These are phyloP conservation scores for Vipera ursinii DNA, from an alignment of 2,797 vertebrate species.

Conservation along the genomic window DNA sequence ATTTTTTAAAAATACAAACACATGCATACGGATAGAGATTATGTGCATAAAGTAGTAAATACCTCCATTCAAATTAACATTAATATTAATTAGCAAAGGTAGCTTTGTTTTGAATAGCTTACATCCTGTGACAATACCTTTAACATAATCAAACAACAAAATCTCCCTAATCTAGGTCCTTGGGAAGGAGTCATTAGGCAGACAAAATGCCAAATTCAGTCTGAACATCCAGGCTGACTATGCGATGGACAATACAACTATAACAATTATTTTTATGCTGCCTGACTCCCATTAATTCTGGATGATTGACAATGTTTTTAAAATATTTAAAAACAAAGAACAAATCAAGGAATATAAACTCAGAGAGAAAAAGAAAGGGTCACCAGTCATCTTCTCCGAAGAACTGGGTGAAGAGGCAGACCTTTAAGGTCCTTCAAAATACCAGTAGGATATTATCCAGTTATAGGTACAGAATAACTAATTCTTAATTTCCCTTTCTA, in stretches of 20 bases:
- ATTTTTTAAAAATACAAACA: neutral
- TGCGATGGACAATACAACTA: neutral
- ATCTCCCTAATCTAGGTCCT: neutral
- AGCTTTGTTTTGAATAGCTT: neutral
- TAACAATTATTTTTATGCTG: neutral
- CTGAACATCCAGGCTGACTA: neutral
- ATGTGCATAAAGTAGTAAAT: neutral
- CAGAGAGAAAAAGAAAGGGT: neutral
- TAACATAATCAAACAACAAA: neutral
- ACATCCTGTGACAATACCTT: neutral
- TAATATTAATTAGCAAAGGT: neutral
- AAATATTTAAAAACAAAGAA: neutral
- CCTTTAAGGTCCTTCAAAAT: neutral
- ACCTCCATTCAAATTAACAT: neutral
- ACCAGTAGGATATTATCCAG: neutral
- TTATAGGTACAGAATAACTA: neutral
- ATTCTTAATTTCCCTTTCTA: neutral
- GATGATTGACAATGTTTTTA: neutral
- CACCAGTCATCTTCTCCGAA: neutral
- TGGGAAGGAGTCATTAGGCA: neutral
- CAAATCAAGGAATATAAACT: neutral
- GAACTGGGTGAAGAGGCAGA: neutral
- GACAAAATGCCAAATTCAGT: neutral
- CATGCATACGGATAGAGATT: neutral
- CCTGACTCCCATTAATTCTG: neutral